phyloP scores from a whole-genome alignment of 2,888 invertebrate species.

The Lordiphosa andalusiaca region DNA sequence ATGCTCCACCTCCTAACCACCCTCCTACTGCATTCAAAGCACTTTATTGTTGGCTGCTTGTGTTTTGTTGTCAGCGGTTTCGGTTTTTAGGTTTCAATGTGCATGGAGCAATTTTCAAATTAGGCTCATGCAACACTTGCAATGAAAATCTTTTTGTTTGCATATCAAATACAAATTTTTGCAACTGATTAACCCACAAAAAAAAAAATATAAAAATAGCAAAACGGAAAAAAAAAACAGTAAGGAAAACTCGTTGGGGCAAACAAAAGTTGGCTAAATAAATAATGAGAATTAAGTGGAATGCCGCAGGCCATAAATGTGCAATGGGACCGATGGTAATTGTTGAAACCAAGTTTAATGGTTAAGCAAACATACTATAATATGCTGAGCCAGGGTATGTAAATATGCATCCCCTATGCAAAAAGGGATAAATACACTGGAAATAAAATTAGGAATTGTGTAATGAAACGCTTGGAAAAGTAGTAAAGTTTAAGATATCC shows the following conservation, averaged over 20 bases:
- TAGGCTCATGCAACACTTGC: constrained; percentile 67
- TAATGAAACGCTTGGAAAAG: too few relatives aligned
- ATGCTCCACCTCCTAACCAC: not conserved
- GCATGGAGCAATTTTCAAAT: constrained; percentile 75
- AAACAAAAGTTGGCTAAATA: constrained; percentile 41
- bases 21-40: too few relatives aligned
- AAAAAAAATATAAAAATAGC: too few relatives aligned
- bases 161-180: not conserved
- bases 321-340: too few relatives aligned
- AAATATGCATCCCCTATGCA: too few relatives aligned
- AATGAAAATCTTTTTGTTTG: constrained; percentile 32
- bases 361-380: constrained; percentile 3
- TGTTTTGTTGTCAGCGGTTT: constrained; percentile 36
- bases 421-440: too few relatives aligned
- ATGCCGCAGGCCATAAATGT: not conserved
- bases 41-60: constrained; percentile 3
- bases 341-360: too few relatives aligned
- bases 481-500: too few relatives aligned
- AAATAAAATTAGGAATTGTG: too few relatives aligned
- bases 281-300: constrained; percentile 14
- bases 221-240: too few relatives aligned
- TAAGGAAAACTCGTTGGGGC: constrained; percentile 17
- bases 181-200: constrained; percentile 19
- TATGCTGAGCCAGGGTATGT: too few relatives aligned
- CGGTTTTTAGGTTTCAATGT: constrained; percentile 45